Evolutionary conservation across 2,888 invertebrate species (phyloP), one percentile per base, ranked within the genome.

Genomic region (Cylloceria caligata): DNA sequence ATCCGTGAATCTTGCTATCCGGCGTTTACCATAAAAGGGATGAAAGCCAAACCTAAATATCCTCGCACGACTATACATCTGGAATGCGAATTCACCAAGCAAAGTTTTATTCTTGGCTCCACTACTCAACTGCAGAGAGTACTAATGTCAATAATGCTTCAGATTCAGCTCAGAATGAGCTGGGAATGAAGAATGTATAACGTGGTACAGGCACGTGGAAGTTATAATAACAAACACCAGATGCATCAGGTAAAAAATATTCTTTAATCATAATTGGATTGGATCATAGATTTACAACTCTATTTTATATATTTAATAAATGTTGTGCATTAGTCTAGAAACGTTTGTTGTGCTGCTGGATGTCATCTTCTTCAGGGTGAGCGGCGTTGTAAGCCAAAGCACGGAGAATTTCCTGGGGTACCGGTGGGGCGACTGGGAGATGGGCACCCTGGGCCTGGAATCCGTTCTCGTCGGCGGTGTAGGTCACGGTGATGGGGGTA

Each of bases 361-460:
- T 36, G 11, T 77, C 36, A 19, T 80, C 24, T 49, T 81, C 49
- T 30, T 84, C 79, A 64, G 84, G 80, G 19, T 83, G 80, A 55
- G 84, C 83, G 2, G 79, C 83, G 72, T 81, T 85, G 62, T 64
- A 78, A 34, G 83, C 78, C 27, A 86, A 75, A 13, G 85, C 57
- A 13, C 84, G 83, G 6, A 77, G 81, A 36, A 86, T 86, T n/a
- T 11, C 82, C n/a, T 39, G 80, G n/a, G 86, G 85, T n/a, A 85
- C 34, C 0, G 83, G 67, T 16, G 84, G 84, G 19, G 81, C 65
- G 6, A 76, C 78, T 36, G 86, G 87, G 27, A 86, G 71, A 79
- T 87, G 87, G 24, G 65, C 83, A n/a, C 87, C 87, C 49, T 80
- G 57, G 6, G 87, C 79, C 13, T 80, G 84, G 84, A 84, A 87